These are phyloP conservation scores for Aphyosemion australe DNA, from an alignment of 2,113 vertebrate species.

Conservation along the genomic window DNA sequence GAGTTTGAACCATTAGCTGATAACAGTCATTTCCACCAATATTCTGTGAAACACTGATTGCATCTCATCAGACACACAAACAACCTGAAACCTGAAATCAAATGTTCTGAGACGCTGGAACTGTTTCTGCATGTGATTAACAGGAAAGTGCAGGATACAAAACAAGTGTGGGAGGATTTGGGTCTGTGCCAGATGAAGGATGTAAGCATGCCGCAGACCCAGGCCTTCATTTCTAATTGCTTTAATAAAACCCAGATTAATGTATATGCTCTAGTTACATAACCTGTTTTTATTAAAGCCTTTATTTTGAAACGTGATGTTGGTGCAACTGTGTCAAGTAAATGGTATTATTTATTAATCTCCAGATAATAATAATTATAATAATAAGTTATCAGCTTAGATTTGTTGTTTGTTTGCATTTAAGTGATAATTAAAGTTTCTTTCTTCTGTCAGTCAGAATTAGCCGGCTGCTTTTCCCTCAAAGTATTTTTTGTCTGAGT, in stretches of 20 bases:
- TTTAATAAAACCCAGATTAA: constrained; percentile 37
- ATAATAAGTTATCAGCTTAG: too few relatives aligned
- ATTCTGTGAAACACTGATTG: background rate
- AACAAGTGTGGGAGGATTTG: constrained; percentile 69
- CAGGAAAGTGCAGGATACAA: constrained; percentile 50
- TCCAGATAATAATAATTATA: background rate
- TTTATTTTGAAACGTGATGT: background rate
- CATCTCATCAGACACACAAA: constrained; percentile 1
- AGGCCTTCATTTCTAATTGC: constrained; percentile 45
- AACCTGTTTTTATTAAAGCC: constrained; percentile 15
- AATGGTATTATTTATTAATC: background rate
- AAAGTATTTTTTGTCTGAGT: too few relatives aligned
- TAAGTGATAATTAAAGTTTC: too few relatives aligned
- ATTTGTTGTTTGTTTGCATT: too few relatives aligned
- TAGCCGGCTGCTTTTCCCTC: too few relatives aligned
- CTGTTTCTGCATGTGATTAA: constrained; percentile 60
- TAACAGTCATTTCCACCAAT: constrained; percentile 5
- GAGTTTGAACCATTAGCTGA: background rate
- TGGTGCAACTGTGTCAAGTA: background rate
- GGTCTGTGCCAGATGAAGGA: constrained; percentile 47
- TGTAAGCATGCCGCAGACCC: constrained; percentile 48
- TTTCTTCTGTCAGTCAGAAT: too few relatives aligned
- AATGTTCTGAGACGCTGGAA: constrained; percentile 18
- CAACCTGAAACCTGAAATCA: constrained; percentile 11
- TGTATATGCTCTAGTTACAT: constrained; percentile 31